These are phyloP conservation scores for Amphibalanus amphitrite DNA, from an alignment of 1,140 invertebrate species.

Conservation along the genomic window DNA sequence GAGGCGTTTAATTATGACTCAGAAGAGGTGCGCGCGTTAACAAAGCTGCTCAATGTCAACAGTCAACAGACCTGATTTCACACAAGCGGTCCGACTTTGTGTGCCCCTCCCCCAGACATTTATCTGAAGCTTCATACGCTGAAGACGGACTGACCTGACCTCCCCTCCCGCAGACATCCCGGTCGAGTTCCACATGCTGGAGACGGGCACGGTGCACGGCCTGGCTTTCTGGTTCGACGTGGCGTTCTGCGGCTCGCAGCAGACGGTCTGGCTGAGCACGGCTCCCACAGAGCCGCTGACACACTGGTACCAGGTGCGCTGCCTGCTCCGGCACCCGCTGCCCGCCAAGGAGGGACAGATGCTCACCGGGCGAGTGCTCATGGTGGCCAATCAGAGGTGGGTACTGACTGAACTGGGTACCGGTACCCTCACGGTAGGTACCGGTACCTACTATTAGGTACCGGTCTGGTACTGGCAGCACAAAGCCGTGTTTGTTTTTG, in stretches of 20 bases:
- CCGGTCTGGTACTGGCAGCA: background rate
- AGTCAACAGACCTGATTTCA: too few species aligned
- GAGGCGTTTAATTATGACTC: too few species aligned
- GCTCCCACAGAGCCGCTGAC: slow-evolving; percentile 95
- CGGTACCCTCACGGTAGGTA: slow-evolving; percentile 13
- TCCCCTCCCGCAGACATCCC: slow-evolving; percentile 52
- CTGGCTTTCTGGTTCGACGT: slow-evolving; percentile 99
- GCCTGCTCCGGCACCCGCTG: slow-evolving; percentile 80
- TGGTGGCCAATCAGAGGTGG: slow-evolving; percentile 82
- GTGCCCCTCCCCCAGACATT: slow-evolving; percentile 43
- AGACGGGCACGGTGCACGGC: slow-evolving; percentile 90
- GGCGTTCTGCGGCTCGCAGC: slow-evolving; percentile 79
- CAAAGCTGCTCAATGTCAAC: too few species aligned
- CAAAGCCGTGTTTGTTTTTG: too few species aligned
- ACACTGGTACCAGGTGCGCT: slow-evolving; percentile 98
- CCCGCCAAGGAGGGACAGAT: slow-evolving; percentile 88
- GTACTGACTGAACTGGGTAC: background rate
- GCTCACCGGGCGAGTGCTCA: slow-evolving; percentile 65
- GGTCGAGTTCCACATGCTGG: slow-evolving; percentile 76
- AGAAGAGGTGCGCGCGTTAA: too few species aligned
- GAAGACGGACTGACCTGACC: slow-evolving; percentile 46
- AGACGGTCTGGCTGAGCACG: slow-evolving; percentile 94
- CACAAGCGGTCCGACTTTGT: too few species aligned
- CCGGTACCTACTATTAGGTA: too few species aligned
- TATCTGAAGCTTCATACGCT: slow-evolving; percentile 83